Evolutionary conservation across 2,113 vertebrate species (phyloP).

Genomic region (Cyanoderma ruficeps): DNA sequence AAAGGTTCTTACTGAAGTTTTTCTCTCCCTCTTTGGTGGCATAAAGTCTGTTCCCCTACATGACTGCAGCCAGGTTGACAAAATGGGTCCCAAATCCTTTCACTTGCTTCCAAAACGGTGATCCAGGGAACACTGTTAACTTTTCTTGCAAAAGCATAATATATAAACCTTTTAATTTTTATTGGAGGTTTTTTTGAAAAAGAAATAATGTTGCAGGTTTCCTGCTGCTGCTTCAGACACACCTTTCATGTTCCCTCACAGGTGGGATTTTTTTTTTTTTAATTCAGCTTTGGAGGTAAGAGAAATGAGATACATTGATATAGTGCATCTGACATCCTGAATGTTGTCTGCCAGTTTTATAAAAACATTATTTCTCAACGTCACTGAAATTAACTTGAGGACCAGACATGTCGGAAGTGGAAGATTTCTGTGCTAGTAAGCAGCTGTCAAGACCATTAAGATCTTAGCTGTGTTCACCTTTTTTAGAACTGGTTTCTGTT

Average conservation of each 20-base stretch:
- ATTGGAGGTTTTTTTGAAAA: neutral
- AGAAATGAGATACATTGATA: neutral
- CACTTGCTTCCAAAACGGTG: neutral
- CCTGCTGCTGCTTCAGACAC: neutral
- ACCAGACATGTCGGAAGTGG: neutral
- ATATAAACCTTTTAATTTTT: neutral
- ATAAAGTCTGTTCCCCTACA: neutral
- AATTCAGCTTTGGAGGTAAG: neutral
- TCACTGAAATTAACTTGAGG: constrained; percentile 28
- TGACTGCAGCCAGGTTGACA: neutral
- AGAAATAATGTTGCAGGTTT: neutral
- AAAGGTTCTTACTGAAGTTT: neutral
- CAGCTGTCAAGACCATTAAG: constrained; percentile 40
- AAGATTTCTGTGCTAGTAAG: constrained; percentile 21
- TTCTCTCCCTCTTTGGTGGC: neutral
- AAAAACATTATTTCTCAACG: neutral
- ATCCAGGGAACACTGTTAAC: neutral
- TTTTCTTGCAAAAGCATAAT: neutral
- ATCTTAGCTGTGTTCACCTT: constrained; percentile 44
- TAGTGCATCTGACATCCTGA: neutral
- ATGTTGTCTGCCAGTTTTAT: constrained; percentile 10
- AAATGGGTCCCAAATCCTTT: neutral
- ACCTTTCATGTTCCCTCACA: neutral
- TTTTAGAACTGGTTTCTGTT: constrained; percentile 63
- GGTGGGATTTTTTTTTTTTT: neutral